phyloP scores from a whole-genome alignment of 2,888 invertebrate species.

The Acronicta aceris region DNA sequence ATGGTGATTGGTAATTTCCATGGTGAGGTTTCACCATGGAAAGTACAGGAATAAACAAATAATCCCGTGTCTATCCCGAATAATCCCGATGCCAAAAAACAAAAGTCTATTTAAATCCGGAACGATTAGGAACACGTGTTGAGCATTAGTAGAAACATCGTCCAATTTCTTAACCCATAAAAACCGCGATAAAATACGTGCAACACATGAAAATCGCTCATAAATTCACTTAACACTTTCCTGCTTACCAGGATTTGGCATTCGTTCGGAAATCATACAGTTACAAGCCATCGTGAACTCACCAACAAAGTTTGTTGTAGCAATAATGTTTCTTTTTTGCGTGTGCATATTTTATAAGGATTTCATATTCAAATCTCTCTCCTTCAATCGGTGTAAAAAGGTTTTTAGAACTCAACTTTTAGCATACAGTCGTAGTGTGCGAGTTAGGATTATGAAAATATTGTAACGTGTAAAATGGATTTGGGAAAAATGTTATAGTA shows the following conservation, averaged over 20 bases:
- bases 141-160: conserved; percentile 13
- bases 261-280: conserved; percentile 44
- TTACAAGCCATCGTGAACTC: conserved; percentile 59
- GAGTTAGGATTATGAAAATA: conserved; percentile 27
- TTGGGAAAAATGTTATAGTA: not conserved
- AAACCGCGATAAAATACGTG: conserved; percentile 50
- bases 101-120: conserved; percentile 14
- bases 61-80: too few species aligned
- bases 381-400: conserved; percentile 42
- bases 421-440: conserved; percentile 27
- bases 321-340: conserved; percentile 59
- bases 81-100: too few species aligned
- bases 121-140: conserved; percentile 23
- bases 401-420: conserved; percentile 35
- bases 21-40: too few species aligned
- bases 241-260: conserved; percentile 32
- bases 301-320: conserved; percentile 50
- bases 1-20: too few species aligned
- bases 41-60: not conserved
- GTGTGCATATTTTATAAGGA: conserved; percentile 64
- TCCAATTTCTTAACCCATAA: conserved; percentile 24
- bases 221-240: conserved; percentile 43
- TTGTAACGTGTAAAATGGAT: conserved; percentile 1
- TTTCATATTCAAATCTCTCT: conserved; percentile 60
- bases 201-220: conserved; percentile 40